Evolutionary conservation across 2,888 invertebrate genomes (phyloP), one percentile per base, ranked within the genome.

Genomic region (Archips crataeganus): DNA sequence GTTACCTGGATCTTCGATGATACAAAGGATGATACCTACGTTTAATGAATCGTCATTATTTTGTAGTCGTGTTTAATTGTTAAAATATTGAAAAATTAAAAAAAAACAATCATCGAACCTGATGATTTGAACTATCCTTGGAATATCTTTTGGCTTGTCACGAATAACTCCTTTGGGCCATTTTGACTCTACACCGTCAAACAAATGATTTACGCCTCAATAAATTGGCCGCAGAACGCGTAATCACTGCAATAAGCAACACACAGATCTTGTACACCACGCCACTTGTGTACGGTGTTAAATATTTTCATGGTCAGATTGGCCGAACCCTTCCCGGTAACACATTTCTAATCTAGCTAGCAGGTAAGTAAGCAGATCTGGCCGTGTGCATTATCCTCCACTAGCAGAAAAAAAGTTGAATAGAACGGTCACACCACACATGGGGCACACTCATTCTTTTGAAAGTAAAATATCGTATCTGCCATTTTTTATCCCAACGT

Each of bases 281-380:
- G 4, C 39, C 4, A 10, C 11, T 9, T 45, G 3, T 10, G 45
- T 45, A 45, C 45, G 10, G 45, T 49, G n/a, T 54, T 9, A 54
- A 54, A 23, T 23, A 5, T n/a, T 13, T n/a, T 6, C 51, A n/a
- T 13, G 15, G 4, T 15, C 5, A 15, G 45, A 49, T 49, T 23
- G 54, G 54, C n/a, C 9, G 54, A 23, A 54, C 54, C 23, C 54
- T 54, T 54, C 15, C 9, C 54, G 54, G 23, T 54, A 15, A 32
- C 32, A 57, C 57, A 57, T 32, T 32, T 57, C 4, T 57, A 6
- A 54, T 57, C 10, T 15, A 36, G 13, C 72, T 13, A 61, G 72
- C 72, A 72, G 72, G 72, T 72, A 72, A 62, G 39, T 39, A 39
- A 6, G 39, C 39, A 39, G 39, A 1, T 39, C 39, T 63, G 42